Percentiles rank a stretch among this genome's conserved stretches.
Evolutionary conservation across 2,888 invertebrate species (phyloP).

Genomic region (Dryococelus australis): DNA sequence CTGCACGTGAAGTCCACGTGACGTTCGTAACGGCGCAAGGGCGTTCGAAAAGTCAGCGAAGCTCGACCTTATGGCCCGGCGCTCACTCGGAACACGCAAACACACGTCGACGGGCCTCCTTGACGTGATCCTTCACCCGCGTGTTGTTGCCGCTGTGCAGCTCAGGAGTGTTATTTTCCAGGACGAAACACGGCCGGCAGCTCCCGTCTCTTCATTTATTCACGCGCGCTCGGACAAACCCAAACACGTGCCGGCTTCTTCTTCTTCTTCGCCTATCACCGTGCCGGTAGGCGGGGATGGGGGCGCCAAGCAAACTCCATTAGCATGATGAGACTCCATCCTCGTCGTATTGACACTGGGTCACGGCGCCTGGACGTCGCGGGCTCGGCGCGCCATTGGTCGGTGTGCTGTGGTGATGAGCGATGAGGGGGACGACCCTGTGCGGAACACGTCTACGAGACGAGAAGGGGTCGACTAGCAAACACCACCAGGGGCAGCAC

Average conservation of each 20-base stretch:
- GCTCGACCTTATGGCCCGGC: too few relatives aligned
- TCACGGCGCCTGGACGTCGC: not conserved
- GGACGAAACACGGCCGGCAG: not conserved
- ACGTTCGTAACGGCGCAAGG: too few relatives aligned
- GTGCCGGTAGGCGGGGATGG: not conserved
- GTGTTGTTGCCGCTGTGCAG: too few relatives aligned
- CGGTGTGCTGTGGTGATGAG: not conserved
- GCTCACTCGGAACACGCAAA: too few relatives aligned
- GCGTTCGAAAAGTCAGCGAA: too few relatives aligned
- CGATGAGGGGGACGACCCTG: not conserved
- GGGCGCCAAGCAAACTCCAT: not conserved
- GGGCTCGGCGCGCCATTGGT: not conserved
- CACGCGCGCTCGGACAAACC: not conserved
- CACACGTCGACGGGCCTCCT: too few relatives aligned
- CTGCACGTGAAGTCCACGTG: too few relatives aligned
- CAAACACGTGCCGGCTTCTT: not conserved
- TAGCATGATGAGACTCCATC: not conserved
- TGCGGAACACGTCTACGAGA: not conserved
- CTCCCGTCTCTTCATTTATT: not conserved
- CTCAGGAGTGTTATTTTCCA: too few relatives aligned
- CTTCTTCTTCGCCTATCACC: not conserved
- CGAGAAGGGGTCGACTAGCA: not conserved
- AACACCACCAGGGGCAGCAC: not conserved
- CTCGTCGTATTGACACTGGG: constrained; percentile 1
- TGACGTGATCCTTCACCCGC: too few relatives aligned